Evolutionary conservation across 1,140 invertebrate species (phyloP).

Genomic region (Amyelois transitella): DNA sequence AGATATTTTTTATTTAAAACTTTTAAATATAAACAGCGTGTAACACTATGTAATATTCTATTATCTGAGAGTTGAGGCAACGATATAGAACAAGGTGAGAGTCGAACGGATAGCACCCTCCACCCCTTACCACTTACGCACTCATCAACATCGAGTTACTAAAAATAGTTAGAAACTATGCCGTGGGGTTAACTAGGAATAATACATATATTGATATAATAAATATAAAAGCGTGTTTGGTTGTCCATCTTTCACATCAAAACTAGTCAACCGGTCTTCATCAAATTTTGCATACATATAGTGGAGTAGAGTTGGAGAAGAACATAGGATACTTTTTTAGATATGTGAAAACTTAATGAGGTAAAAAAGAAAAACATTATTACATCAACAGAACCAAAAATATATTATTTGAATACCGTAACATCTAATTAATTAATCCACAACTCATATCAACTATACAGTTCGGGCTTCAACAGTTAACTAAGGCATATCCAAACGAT

Average conservation of each 20-base stretch:
- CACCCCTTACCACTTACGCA: slow-evolving; percentile 34
- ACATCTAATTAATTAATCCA: background rate
- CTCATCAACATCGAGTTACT: slow-evolving; percentile 26
- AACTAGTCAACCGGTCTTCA: too few relatives aligned
- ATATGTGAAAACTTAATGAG: too few relatives aligned
- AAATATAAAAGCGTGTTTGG: background rate
- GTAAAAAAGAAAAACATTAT: background rate
- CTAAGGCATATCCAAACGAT: slow-evolving; percentile 37
- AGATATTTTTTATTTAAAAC: too few relatives aligned
- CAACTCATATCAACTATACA: background rate
- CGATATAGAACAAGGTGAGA: slow-evolving; percentile 8
- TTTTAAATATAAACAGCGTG: too few relatives aligned
- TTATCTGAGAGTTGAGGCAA: background rate
- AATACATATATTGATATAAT: too few relatives aligned
- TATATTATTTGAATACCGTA: background rate
- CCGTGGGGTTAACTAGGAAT: too few relatives aligned
- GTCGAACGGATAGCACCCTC: slow-evolving; percentile 21
- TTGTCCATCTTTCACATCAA: too few relatives aligned
- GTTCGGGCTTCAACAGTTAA: too few relatives aligned
- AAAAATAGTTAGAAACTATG: slow-evolving; percentile 9
- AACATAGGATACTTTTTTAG: too few relatives aligned
- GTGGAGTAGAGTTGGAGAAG: too few relatives aligned
- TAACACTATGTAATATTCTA: background rate
- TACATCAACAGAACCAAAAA: background rate
- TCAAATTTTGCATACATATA: too few relatives aligned